phyloP scores from a whole-genome alignment of 92 coral and sea anemone species.

The Phenganax marumi region DNA sequence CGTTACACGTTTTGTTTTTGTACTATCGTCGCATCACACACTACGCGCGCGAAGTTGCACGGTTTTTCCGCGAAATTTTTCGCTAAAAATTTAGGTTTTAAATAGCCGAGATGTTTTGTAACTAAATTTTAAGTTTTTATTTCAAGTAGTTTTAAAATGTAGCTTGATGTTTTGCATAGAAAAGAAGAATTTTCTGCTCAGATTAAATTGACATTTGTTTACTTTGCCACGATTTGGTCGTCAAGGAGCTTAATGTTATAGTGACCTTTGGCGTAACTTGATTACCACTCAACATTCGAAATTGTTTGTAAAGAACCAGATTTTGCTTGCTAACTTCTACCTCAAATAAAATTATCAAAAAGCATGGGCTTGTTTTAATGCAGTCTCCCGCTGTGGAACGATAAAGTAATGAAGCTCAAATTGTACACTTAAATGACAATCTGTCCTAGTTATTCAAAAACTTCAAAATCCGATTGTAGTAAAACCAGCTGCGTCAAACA shows the following conservation, averaged over 20 bases:
- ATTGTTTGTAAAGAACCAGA: slow-evolving; percentile 4
- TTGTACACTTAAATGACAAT: no score
- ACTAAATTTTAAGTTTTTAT: background rate
- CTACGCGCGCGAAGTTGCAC: background rate
- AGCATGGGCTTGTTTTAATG: no score
- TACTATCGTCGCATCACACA: background rate
- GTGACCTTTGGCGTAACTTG: background rate
- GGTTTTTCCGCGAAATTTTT: slow-evolving; percentile 6
- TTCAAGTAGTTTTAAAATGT: background rate
- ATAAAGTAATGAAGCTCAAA: no score
- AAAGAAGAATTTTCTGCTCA: background rate
- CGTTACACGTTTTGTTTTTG: background rate
- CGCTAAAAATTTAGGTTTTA: background rate
- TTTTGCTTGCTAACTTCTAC: no score
- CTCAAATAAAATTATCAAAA: no score
- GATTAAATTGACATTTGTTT: background rate
- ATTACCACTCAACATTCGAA: background rate
- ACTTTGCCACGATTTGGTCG: slow-evolving; percentile 3
- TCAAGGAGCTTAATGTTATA: background rate
- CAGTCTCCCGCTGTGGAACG: no score
- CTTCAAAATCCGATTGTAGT: no score
- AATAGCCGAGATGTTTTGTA: background rate
- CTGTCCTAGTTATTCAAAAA: no score
- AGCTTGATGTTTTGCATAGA: background rate
- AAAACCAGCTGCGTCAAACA: no score